Evolutionary conservation across 2,888 invertebrate genomes (phyloP).

Genomic region (Bursaphelenchus okinawaensis): DNA sequence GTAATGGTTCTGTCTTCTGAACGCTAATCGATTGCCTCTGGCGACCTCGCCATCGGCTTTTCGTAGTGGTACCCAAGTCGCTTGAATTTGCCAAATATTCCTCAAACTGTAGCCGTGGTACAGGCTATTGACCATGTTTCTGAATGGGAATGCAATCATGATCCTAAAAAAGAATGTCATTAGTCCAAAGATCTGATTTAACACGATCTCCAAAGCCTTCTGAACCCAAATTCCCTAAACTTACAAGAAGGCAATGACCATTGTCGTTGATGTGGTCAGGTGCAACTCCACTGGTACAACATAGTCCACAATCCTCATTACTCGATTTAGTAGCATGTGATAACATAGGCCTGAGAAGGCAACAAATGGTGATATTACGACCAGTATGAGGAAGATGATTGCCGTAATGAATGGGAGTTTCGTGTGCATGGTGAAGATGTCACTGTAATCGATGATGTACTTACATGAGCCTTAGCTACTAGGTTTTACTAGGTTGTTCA

Average conservation of each 20-base stretch:
- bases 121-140: neutral
- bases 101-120: neutral
- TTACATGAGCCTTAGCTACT: too few species aligned
- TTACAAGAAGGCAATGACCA: neutral
- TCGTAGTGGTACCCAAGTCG: neutral
- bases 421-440: neutral
- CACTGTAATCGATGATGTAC: too few species aligned
- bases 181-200: neutral
- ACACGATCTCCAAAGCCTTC: neutral
- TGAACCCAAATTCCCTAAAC: neutral
- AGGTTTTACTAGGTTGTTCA: too few species aligned
- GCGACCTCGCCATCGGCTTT: neutral
- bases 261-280: neutral
- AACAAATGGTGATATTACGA: neutral
- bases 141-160: neutral
- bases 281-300: neutral
- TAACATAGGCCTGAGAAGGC: neutral
- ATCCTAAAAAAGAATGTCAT: neutral
- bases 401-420: neutral
- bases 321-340: neutral
- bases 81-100: neutral
- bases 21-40: neutral
- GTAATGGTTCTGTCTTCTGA: neutral
- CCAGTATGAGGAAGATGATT: neutral
- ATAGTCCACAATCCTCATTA: neutral